Evolutionary conservation across 2,888 invertebrate genomes (phyloP), one percentile per base, ranked within the genome.

Genomic region (Trichogramma dendrolimi): DNA sequence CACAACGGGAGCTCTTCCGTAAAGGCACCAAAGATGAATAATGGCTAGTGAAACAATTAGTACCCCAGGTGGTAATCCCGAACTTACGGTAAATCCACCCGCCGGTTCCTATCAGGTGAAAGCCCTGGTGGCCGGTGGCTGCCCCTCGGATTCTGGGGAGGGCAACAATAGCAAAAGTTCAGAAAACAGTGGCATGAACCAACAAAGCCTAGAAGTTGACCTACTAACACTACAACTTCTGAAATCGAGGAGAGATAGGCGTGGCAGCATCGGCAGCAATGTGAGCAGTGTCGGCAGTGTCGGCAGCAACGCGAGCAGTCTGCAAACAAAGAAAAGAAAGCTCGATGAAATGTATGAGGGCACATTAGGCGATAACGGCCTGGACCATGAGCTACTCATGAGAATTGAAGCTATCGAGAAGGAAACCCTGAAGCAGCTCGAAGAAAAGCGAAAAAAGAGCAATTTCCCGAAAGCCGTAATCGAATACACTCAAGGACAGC

Each of bases 101-200:
- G 48, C 47, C 52, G 58, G 52, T 50, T 65, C 65, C 65, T 62
- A 62, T 43, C 63, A 58, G 63, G 63, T 58, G 58, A 51, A 60
- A 63, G 67, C 63, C 63, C 63, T 55, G 63, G 55, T 67, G 65
- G 60, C 54, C 61, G 53, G 49, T 14, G 63, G 60, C 8, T 58
- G 62, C 58, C 53, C 51, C 58, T 39, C 10, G 63, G 67, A 63
- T 62, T 65, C 55, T 65, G 63, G 63, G 65, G 61, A 58, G 48
- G 7, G 49, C 49, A 49, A 1, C 8, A 49, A 5, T 4, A 4
- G 14, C 4, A 5, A 7, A 1, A 49, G 1, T 27, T 3, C 5
- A 5, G 11, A 11, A 14, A 1, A 49, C 1, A 2, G 2, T 2
- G 4, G 1, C 5, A 4, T 38, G 14, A 5, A 3, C 1, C 1